Base-by-base conservation (phyloP, 2,797 vertebrate genomes). In the Hirundo rustica region DNA sequence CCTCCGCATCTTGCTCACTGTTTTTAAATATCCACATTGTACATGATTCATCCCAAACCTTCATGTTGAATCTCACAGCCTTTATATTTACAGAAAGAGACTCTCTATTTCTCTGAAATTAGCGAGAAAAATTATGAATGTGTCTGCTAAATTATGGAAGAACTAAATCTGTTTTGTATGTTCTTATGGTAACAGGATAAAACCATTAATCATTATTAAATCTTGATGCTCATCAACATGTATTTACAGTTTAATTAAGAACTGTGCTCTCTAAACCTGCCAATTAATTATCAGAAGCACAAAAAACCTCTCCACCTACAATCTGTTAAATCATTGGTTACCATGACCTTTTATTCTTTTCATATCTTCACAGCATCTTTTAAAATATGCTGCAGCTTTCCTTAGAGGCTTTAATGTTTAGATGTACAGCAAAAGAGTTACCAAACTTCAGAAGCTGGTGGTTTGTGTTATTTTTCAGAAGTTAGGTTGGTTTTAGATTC, bases 231-330 rank as follows among this genome's bases (percentile, higher is more conserved):
- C 64, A 94, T 80, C 83, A 95, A 57, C 79, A 93, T 8, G 5
- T 93, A 83, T 94, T 93, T 95, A 97, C 74, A 94, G 85, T 87
- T 97, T 97, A 97, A 96, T 96, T 97, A 96, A 94, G 90, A 97
- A 97, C 95, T 94, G 76, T 88, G 45, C 92, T 95, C 73, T 95
- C 74, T 94, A 88, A 95, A 97, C 92, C 96, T 96, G 95, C 77
- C 89, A 97, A 94, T 98, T 97, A 97, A 97, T 97, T 98, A 97
- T 89, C 81, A 93, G 77, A 86, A 84, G 79, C 91, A 96, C 94
- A 95, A 97, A 95, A 95, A 81, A 87, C 79, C 92, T 96, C 86
- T 94, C 89, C 93, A 88, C 92, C 90, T 89, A 76, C 77, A 94
- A 79, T 84, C 90, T 96, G 68, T 88, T 89, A 96, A 96, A 95